Evolutionary conservation across 2,113 vertebrate genomes (phyloP).

Genomic region (human): GRCh38 chr2:132497001-132497500

Average conservation of each 20-base stretch:
- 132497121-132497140: neutral
- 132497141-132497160: neutral
- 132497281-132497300: neutral
- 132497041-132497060: neutral
- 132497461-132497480: neutral
- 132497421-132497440: neutral
- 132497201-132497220: neutral
- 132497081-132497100: neutral
- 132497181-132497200: neutral
- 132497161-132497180: neutral
- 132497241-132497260: neutral
- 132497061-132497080: neutral
- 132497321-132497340: neutral
- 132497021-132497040: neutral
- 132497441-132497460: neutral
- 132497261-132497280: neutral
- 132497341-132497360: too few relatives aligned
- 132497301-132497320: neutral
- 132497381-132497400: neutral
- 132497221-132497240: neutral
- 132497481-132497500: neutral
- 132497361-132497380: neutral
- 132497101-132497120: neutral
- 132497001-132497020: neutral
- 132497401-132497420: neutral